These are phyloP conservation scores for Drosophila testacea DNA, from an alignment of 2,888 invertebrate genomes.

Conservation along the genomic window DNA sequence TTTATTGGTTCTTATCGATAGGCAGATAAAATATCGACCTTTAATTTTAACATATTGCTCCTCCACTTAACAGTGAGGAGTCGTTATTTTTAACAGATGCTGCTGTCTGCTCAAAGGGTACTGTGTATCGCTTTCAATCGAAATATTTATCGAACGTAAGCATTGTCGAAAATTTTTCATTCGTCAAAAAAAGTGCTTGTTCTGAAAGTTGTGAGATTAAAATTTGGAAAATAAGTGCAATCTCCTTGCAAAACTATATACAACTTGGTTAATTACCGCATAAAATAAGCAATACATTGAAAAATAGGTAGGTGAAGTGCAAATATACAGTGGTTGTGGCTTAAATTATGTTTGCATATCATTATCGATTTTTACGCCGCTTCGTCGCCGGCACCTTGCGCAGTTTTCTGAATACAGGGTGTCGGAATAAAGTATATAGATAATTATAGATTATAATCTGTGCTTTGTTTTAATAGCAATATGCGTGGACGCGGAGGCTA, in stretches of 20 bases:
- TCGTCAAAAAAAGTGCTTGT: slow-evolving; percentile 7
- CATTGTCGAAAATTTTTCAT: slow-evolving; percentile 52
- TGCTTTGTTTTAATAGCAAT: slow-evolving; percentile 31
- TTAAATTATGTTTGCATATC: slow-evolving; percentile 1
- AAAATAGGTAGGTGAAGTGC: slow-evolving; percentile 27
- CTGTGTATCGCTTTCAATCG: not conserved
- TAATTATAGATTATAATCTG: not conserved
- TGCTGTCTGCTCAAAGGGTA: too few species aligned
- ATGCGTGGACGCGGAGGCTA: slow-evolving; percentile 82
- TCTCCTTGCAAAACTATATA: slow-evolving; percentile 10
- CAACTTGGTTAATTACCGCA: not conserved
- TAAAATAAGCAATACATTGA: not conserved
- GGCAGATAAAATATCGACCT: too few species aligned
- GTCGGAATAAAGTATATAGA: slow-evolving; percentile 6
- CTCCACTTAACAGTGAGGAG: too few species aligned
- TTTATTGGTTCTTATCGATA: too few species aligned
- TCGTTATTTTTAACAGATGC: too few species aligned
- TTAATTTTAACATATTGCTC: too few species aligned
- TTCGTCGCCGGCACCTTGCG: slow-evolving; percentile 36
- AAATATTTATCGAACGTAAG: slow-evolving; percentile 9
- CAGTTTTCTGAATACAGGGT: slow-evolving; percentile 38
- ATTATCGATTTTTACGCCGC: slow-evolving; percentile 48
- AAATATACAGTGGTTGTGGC: not conserved
- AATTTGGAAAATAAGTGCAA: slow-evolving; percentile 22
- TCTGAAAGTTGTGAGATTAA: slow-evolving; percentile 9